These are phyloP conservation scores for Trachurus trachurus DNA, from an alignment of 2,797 vertebrate species.

Conservation along the genomic window DNA sequence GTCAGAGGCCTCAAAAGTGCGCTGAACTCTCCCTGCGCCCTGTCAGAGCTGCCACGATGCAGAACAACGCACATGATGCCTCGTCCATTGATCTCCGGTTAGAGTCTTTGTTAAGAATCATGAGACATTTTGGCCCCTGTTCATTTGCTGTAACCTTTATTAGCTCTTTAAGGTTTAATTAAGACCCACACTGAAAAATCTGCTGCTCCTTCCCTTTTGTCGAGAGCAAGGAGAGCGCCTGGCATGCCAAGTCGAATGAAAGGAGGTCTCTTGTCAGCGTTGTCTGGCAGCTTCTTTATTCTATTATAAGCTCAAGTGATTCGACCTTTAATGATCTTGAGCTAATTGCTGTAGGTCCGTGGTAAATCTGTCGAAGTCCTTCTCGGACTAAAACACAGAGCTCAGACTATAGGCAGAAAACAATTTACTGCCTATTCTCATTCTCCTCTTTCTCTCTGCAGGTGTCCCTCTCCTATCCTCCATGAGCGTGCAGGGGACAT, in stretches of 20 bases:
- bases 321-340: conserved; percentile 70
- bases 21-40: conserved; percentile 58
- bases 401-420: conserved; percentile 33
- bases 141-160: conserved; percentile 57
- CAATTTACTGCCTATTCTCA: conserved; percentile 22
- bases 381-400: conserved; percentile 43
- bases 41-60: conserved; percentile 52
- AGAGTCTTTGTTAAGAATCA: conserved; percentile 53
- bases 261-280: conserved; percentile 55
- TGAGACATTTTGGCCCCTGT: conserved; percentile 35
- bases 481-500: conserved; percentile 89
- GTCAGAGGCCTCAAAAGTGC: conserved; percentile 64
- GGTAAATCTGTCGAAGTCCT: conserved; percentile 52
- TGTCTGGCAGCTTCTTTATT: conserved; percentile 67
- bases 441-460: conserved; percentile 62
- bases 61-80: conserved; percentile 40
- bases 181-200: conserved; percentile 53
- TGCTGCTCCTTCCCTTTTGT: conserved; percentile 53
- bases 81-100: conserved; percentile 50
- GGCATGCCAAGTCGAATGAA: conserved; percentile 58
- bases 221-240: conserved; percentile 41
- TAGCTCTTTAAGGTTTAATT: conserved; percentile 66
- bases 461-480: conserved; percentile 93
- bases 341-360: conserved; percentile 67
- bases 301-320: conserved; percentile 73